phyloP scores from a whole-genome alignment of 2,797 vertebrate species.

The Acanthurus leucopareius region DNA sequence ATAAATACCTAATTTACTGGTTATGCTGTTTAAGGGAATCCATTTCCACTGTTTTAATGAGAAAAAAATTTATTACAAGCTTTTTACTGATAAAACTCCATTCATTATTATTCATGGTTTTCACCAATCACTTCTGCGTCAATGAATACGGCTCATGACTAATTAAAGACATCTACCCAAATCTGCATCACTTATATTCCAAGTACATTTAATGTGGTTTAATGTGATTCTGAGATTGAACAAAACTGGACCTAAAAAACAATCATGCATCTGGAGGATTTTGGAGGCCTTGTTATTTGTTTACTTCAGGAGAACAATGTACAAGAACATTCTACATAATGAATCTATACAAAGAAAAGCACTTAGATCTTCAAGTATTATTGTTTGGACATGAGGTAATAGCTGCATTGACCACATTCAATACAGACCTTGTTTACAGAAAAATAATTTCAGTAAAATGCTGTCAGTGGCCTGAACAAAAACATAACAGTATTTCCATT shows the following conservation, averaged over 20 bases:
- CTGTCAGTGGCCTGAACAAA: not conserved
- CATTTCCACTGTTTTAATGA: not conserved
- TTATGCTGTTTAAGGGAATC: not conserved
- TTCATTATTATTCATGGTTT: not conserved
- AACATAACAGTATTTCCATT: not conserved
- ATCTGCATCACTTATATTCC: not conserved
- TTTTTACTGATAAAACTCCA: not conserved
- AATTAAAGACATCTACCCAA: not conserved
- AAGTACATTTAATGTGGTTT: not conserved
- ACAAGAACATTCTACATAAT: not conserved
- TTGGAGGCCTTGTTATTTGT: no score
- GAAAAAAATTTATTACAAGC: not conserved
- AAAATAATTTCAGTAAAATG: not conserved
- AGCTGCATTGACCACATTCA: not conserved
- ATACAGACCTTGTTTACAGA: no score
- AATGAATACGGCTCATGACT: not conserved
- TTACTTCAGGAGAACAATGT: no score
- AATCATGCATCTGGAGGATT: no score
- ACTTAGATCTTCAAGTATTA: not conserved
- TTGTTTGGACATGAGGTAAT: not conserved
- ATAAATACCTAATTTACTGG: no score
- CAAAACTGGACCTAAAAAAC: not conserved
- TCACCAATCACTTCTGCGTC: not conserved
- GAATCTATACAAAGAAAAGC: not conserved
- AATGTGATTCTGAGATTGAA: not conserved